phyloP scores from a whole-genome alignment of 1,140 invertebrate species.

The Heliconius himera region DNA sequence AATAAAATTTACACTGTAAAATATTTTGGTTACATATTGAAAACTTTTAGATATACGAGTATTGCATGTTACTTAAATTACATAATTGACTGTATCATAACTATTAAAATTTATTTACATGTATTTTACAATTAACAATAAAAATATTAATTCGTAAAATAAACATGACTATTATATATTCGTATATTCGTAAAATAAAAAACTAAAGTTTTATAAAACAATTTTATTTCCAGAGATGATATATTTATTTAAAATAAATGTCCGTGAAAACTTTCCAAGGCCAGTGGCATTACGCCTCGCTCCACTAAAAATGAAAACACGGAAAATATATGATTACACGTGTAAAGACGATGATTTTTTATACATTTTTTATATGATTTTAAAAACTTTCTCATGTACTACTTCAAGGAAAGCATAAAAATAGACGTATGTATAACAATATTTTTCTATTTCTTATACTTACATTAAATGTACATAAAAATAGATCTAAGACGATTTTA shows the following conservation, averaged over 20 bases:
- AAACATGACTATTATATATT: no score
- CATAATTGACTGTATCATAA: no score
- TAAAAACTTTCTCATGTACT: background rate
- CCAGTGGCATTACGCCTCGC: slow-evolving; percentile 32
- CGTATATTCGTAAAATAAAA: no score
- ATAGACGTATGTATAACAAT: background rate
- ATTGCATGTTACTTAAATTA: no score
- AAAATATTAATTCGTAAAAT: background rate
- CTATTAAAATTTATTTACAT: background rate
- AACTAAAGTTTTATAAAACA: background rate
- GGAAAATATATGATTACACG: slow-evolving; percentile 36
- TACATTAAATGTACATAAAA: no score
- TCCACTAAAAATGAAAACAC: slow-evolving; percentile 40
- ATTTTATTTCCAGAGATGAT: slow-evolving; percentile 51
- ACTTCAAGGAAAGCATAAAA: background rate
- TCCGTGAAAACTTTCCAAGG: slow-evolving; percentile 49
- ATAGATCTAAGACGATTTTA: no score
- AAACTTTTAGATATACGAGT: background rate
- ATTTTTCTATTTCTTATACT: no score
- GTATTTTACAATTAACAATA: background rate
- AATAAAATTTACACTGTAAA: background rate
- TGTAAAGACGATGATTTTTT: slow-evolving; percentile 14
- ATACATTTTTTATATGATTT: background rate
- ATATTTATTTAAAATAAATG: slow-evolving; percentile 44
- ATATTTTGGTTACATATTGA: background rate